Evolutionary conservation across 1,140 invertebrate genomes (phyloP).

Genomic region (Lepidurus arcticus): DNA sequence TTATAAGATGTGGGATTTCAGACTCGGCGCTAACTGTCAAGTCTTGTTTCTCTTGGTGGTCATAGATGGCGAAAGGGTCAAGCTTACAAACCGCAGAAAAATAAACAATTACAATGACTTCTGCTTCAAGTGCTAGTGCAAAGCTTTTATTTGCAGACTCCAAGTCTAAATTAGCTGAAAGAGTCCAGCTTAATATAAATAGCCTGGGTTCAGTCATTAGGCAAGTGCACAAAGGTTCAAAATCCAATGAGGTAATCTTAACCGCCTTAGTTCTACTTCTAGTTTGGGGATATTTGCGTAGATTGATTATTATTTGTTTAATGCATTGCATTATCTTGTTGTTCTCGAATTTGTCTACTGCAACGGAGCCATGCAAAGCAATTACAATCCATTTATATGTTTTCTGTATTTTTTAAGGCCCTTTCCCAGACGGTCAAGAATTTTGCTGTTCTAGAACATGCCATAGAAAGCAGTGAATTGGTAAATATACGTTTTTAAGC

Average conservation of each 20-base stretch:
- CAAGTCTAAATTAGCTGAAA: conserved; percentile 5
- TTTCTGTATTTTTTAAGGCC: neutral
- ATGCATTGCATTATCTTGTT: too few species aligned
- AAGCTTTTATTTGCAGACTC: conserved; percentile 2
- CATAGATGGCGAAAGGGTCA: neutral
- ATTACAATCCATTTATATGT: neutral
- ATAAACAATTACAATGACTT: neutral
- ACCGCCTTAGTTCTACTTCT: neutral
- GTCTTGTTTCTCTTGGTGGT: too few species aligned
- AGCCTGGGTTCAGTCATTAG: neutral
- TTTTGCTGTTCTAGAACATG: neutral
- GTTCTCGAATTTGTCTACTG: too few species aligned
- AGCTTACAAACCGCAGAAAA: neutral
- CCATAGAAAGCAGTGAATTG: neutral
- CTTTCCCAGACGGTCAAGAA: neutral
- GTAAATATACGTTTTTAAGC: neutral
- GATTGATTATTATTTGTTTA: too few species aligned
- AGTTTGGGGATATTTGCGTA: too few species aligned
- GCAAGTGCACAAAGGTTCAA: neutral
- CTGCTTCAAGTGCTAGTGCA: neutral
- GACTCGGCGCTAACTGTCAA: too few species aligned
- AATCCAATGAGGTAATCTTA: neutral
- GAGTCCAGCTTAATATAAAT: neutral
- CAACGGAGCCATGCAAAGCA: too few species aligned
- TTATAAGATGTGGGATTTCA: too few species aligned